phyloP scores from a whole-genome alignment of 2,888 invertebrate species.

The Philaethria dido region DNA sequence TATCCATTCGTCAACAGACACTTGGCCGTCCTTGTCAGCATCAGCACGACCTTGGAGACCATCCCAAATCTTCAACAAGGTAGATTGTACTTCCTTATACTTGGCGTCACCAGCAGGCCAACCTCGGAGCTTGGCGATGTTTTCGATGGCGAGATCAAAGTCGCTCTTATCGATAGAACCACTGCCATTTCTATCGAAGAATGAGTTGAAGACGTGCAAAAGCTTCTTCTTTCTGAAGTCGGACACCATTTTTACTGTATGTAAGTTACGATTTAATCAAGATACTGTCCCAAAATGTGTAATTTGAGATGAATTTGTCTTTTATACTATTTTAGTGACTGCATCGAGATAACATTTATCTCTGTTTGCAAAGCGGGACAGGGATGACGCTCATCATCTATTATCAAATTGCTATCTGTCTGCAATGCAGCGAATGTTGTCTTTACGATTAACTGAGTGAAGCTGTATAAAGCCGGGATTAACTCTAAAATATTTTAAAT shows the following conservation, averaged over 20 bases:
- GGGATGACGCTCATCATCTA: conserved; percentile 41
- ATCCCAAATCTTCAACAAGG: conserved; percentile 92
- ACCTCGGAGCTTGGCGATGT: conserved; percentile 90
- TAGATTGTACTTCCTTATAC: conserved; percentile 88
- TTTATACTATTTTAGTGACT: conserved; percentile 41
- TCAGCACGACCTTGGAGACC: conserved; percentile 92
- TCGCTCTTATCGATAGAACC: conserved; percentile 94
- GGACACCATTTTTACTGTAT: conserved; percentile 85
- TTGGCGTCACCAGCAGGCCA: conserved; percentile 89
- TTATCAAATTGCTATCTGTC: conserved; percentile 49
- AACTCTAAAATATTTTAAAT: neutral
- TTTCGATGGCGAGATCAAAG: conserved; percentile 93
- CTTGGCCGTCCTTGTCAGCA: conserved; percentile 92
- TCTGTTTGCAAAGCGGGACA: conserved; percentile 26
- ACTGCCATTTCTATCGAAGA: conserved; percentile 95
- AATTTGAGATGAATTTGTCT: conserved; percentile 27
- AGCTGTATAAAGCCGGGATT: neutral
- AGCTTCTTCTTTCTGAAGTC: conserved; percentile 95
- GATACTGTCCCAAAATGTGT: conserved; percentile 23
- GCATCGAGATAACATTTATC: conserved; percentile 41
- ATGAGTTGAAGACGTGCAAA: conserved; percentile 92
- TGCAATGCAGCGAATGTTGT: conserved; percentile 51
- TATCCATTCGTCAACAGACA: conserved; percentile 94
- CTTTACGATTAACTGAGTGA: conserved; percentile 25
- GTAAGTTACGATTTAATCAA: neutral